Percentiles rank a stretch among this genome's conserved stretches.
These are phyloP conservation scores for Hippocampus guttulatus DNA, from an alignment of 2,113 vertebrate species.

Conservation along the genomic window DNA sequence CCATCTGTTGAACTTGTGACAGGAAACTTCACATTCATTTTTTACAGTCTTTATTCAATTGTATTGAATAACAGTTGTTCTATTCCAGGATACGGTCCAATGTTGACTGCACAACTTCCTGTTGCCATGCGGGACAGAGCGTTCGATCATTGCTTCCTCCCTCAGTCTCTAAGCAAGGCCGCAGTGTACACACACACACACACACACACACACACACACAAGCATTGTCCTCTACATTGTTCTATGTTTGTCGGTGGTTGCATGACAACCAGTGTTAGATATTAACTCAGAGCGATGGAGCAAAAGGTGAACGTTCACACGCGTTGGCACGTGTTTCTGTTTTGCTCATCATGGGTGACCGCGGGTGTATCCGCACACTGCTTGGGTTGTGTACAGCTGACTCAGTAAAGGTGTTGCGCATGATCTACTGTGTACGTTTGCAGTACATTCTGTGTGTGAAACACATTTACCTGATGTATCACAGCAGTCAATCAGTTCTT, in stretches of 20 bases:
- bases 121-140: constrained; percentile 6
- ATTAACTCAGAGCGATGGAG: constrained; percentile 1
- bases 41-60: neutral
- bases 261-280: constrained; percentile 7
- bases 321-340: constrained; percentile 1
- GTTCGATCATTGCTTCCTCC: neutral
- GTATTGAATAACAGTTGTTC: constrained; percentile 3
- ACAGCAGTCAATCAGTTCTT: neutral
- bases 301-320: constrained; percentile 2
- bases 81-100: neutral
- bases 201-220: neutral
- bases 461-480: neutral
- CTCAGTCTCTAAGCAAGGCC: neutral
- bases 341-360: neutral
- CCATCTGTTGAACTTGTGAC: neutral
- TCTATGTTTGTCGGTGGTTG: neutral
- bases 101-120: constrained; percentile 1
- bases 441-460: neutral
- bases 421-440: neutral
- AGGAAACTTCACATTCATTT: constrained; percentile 6
- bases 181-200: constrained; percentile 1
- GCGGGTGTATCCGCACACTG: neutral
- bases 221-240: neutral
- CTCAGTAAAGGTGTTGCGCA: neutral
- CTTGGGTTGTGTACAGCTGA: neutral